Base-by-base conservation (phyloP, 2,113 vertebrate species). In the Macquaria australasica region DNA sequence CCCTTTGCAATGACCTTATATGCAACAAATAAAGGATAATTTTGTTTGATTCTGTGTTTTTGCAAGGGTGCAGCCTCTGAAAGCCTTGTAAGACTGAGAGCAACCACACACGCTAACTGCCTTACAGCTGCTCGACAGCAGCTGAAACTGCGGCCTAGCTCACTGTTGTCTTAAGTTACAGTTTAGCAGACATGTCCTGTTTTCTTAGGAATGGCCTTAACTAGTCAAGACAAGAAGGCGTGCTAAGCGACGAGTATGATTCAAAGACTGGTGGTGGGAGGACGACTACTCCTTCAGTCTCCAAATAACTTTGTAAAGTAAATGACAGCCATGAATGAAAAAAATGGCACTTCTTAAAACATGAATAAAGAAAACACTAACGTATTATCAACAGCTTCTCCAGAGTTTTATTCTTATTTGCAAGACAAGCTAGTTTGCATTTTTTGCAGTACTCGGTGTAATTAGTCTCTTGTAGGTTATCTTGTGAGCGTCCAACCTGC, bases 1-100 rank as follows among this genome's bases (percentile, higher is more conserved):
- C 95, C 96, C 96, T 95, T 95, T 95, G 77, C 93, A 88, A 93
- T 96, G 94, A 96, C 96, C 94, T 96, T 96, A 95, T 93, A 94
- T 94, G 94, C 93, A 94, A 95, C 95, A 94, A 95, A 94, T 90
- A 79, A 88, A 90, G 92, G 89, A 95, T 95, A 92, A 95, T 96
- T 96, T 88, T 69, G 90, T 83, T 86, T 90, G 87, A 91, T 92
- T 91, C 59, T 91, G 91, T 83, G 87, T 90, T 85, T 90, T 90
- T 90, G 88, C 85, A 81, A 58, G 76, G 89, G 67, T 67, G 76
- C 87, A 85, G 66, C 73, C 87, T 91, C 80, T 87, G 77, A 91
- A 89, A 89, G 77, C 66, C 86, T 76, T 37, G 5, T 63, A 77
- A 71, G 85, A 77, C 53, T 7, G 71, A 88, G 79, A 72, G 82